These are phyloP conservation scores for Eurystomus gularis DNA, from an alignment of 2,113 vertebrate genomes.

Conservation along the genomic window DNA sequence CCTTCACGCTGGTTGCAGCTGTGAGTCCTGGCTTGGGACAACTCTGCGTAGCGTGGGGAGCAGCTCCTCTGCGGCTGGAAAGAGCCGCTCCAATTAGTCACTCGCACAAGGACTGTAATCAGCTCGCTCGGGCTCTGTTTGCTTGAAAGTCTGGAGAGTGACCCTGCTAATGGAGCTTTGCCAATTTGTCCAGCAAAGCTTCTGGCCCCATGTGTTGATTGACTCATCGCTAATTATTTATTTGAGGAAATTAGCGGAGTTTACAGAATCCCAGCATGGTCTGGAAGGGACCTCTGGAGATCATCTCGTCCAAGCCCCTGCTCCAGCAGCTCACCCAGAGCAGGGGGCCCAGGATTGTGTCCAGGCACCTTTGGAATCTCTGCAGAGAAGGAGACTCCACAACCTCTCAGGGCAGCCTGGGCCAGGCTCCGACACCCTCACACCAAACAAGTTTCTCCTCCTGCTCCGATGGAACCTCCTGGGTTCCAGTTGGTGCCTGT, in stretches of 20 bases:
- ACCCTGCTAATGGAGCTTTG: background rate
- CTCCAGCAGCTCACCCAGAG: background rate
- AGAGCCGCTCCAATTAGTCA: background rate
- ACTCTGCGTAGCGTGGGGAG: fast-evolving
- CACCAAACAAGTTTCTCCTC: background rate
- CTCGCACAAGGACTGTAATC: background rate
- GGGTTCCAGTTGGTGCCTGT: background rate
- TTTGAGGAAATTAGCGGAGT: background rate
- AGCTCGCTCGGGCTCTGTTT: background rate
- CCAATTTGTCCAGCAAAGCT: background rate
- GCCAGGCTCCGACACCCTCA: background rate
- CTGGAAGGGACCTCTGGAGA: background rate
- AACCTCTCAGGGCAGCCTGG: background rate
- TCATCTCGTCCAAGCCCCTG: background rate
- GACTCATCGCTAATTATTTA: background rate
- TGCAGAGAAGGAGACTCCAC: background rate
- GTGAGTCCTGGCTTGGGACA: background rate
- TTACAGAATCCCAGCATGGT: background rate
- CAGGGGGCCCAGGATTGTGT: background rate
- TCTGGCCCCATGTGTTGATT: background rate
- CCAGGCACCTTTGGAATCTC: background rate
- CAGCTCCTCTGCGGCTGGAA: background rate
- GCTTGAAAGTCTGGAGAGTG: background rate
- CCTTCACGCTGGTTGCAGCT: conserved; percentile 21
- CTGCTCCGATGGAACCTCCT: background rate